Evolutionary conservation across 2,888 invertebrate genomes (phyloP), one percentile per base, ranked within the genome.

Genomic region (Oscheius sp.): DNA sequence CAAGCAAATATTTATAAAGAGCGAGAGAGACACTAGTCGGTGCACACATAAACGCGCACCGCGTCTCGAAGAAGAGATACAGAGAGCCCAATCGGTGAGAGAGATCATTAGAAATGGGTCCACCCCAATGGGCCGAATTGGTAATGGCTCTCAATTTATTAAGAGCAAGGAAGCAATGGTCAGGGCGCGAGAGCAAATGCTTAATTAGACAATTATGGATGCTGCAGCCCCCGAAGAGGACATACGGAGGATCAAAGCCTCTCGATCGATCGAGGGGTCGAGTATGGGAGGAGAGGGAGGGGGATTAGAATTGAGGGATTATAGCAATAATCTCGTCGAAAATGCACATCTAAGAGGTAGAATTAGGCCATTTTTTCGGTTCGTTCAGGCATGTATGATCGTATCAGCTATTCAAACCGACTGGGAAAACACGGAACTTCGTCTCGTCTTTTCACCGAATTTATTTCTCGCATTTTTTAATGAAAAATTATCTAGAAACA

Each of bases 181-280:
- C 64, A 48, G 46, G 15, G 29, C 29, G 65, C 23, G 55, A 25
- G 15, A 58, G 53, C 65, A 55, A 66, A 66, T 66, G 66, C 55
- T 66, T 66, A 66, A 66, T 66, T 66, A 66, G 66, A 66, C 66
- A 66, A 66, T 66, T 66, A 66, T 66, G 57, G 42, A 55, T 55
- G 53, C 52, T 37, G 65, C 53, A 34, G 34, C 42, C 27, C 58
- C n/a, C 52, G 34, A 25, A 52, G 65, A 29, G 27, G 46, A 63
- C 29, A 48, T 48, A 27, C 45, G 29, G 29, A 23, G 42, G 64
- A 64, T 64, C 50, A 64, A 48, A 34, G 64, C 33, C 64, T 42
- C 55, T 61, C 20, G 45, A 61, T 61, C 61, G 61, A 61, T 61
- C 42, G 45, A 12, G n/a, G n/a, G 33, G 42, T 37, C 37, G 37